Evolutionary conservation across 1,140 invertebrate species (phyloP), one percentile per base, ranked within the genome.

Genomic region (Theocolax elegans): DNA sequence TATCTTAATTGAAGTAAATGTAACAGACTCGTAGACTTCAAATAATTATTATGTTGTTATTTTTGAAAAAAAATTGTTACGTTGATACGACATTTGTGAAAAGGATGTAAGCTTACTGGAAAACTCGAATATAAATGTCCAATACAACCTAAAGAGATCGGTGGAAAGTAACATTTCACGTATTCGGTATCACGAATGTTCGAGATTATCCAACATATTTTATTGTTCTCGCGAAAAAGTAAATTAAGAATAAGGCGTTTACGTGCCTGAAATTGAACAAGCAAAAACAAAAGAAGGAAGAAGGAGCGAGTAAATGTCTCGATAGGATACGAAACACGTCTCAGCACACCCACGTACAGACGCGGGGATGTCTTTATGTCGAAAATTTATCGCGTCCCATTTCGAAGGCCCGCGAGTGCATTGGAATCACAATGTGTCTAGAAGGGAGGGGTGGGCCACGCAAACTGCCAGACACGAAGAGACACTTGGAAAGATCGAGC

Each of bases 291-390:
- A 40, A 10, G n/a, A 23, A 2, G 17, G 13, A 19, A 10, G 17
- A 40, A 2, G n/a, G 3, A 31, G 48, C 2, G n/a, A n/a, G n/a
- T n/a, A n/a, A n/a, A n/a, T n/a, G 31, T 35, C 4, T 35, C 31
- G 31, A 6, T 35, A 6, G 31, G 4, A 10, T 10, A 35, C 31
- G 10, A 4, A 4, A 15, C 15, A 9, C 4, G 27, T 31, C 25
- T 31, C 15, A 9, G 2, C 27, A 13, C 17, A 15, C 51, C 7
- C 25, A 35, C 29, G 51, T 7, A 54, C 27, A 10, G 4, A 54
- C 38, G 51, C 9, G 23, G 0, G 49, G 23, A 62, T 15, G 54
- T 68, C 67, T 68, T 68, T 62, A 68, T 68, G 66, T n/a, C 29
- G 42, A 2, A 19, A 42, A 68, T 68, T 60, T 59, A 68, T 68